Base-by-base conservation (phyloP, 1,140 invertebrate species). In the Varroa destructor region DNA sequence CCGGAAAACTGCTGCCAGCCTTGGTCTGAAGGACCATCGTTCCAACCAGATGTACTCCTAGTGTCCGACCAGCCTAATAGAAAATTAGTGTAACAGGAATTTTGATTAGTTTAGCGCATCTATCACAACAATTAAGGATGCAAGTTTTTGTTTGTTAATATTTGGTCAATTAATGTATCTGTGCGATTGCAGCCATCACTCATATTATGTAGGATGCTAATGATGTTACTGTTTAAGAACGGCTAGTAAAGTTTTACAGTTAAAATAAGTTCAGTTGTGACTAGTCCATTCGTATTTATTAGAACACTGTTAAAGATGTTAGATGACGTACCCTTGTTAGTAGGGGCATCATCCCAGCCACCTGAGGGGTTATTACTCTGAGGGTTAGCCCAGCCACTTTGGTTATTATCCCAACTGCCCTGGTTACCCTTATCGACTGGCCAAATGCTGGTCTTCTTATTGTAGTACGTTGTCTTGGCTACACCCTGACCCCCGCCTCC, bases 361-460 rank as follows among this genome's bases (percentile, higher is more conserved):
- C 61, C 61, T 46, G 61, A 67, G 46, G 61, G 61, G 61, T 67
- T 67, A 46, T 51, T 51, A 67, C 40, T 14, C 46, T 67, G n/a
- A 37, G 61, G 40, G 61, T 67, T 67, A 67, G 61, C 40, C 61
- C 61, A 67, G 25, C 57, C 57, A 51, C 46, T 51, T 8, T 51
- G 46, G 40, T 58, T 36, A 12, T 42, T 12, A 14, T 46, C 61
- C 40, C 46, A 46, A 40, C 61, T 8, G 40, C 61, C 61, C 46
- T 67, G 61, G 37, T 67, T 46, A 43, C 61, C 61, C 61, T 67
- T 67, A 40, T 67, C 61, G 2, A 37, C 61, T 12, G 61, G 61
- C 61, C 61, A 67, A 46, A 67, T 37, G 61, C 61, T 67, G 1
- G 61, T 67, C 36, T 67, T 67, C 61, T 67, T 67, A 8, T 46